These are phyloP conservation scores for Theretra japonica DNA, from an alignment of 2,888 invertebrate genomes.

Conservation along the genomic window DNA sequence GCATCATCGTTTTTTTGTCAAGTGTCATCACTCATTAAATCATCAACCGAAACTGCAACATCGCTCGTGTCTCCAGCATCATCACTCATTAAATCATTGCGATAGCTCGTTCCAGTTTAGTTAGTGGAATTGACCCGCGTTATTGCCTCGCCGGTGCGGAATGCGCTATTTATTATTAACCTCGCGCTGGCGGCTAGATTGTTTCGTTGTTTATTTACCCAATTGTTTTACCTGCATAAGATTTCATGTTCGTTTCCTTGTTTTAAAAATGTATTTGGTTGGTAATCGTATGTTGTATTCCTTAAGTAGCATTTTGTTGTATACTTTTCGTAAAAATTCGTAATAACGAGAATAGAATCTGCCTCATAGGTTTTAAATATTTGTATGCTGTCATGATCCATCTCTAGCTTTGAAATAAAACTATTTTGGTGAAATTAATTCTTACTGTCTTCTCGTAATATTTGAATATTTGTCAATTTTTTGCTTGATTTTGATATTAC, in stretches of 20 bases:
- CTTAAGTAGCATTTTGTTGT: neutral
- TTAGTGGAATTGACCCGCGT: constrained; percentile 32
- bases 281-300: neutral
- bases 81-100: constrained; percentile 31
- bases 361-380: too few relatives aligned
- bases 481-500: too few relatives aligned
- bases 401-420: too few relatives aligned
- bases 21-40: constrained; percentile 19
- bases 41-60: too few relatives aligned
- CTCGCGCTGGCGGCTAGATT: constrained; percentile 51
- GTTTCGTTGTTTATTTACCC: constrained; percentile 65
- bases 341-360: too few relatives aligned
- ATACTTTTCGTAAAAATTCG: neutral
- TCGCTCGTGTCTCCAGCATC: neutral
- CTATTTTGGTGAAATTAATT: too few relatives aligned
- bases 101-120: constrained; percentile 29
- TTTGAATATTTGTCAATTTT: too few relatives aligned
- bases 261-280: neutral
- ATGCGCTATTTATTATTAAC: constrained; percentile 60
- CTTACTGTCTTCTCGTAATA: too few relatives aligned
- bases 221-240: constrained; percentile 47
- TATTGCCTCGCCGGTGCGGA: constrained; percentile 41
- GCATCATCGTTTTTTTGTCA: neutral
- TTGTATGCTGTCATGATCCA: too few relatives aligned
- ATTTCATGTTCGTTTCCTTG: constrained; percentile 19